Base-by-base conservation (phyloP, 2,888 invertebrate genomes). In the Zygothrica quintamaculata region DNA sequence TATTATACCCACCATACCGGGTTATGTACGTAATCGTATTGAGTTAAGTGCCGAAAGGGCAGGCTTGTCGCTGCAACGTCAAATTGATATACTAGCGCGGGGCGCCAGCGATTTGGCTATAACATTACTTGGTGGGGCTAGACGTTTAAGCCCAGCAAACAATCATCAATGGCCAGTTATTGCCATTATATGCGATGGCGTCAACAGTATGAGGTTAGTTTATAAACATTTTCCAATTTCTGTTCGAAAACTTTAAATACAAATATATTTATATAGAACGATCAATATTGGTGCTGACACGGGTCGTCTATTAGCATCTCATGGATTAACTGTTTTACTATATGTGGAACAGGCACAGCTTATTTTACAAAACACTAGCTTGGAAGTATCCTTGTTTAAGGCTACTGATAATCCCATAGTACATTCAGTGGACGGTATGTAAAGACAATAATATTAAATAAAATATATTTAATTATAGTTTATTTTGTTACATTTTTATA, bases 91-190 rank as follows among this genome's bases (percentile, higher is more conserved):
- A 87, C 92, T 97, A 88, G 97, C 97, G 37, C 93, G 97, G 68
- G 96, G 96, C 37, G 94, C 95, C 22, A 94, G 95, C 55, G 98
- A 98, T 92, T 95, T 97, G 92, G 95, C 95, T 65, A 93, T 96
- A 8, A 95, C 95, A 77, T 92, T 98, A 48, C 92, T 96, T 58
- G 98, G 98, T 34, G 97, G 98, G 48, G 95, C 94, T 31, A 95
- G 96, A 82, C 92, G 97, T 51, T 92, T 97, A 56, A 96, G 95
- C 88, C 95, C 97, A 40, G 94, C 95, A 84, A 98, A 98, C 91
- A 94, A 94, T 66, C 98, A 98, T 92, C 98, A 98, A 92, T 93
- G 94, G 93, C 97, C 97, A 52, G 93, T 93, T 42, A 96, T 96
- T 44, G 95, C 95, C 53, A 94, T 95, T 65, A 92, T 97, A 60